Percentiles rank a stretch among this genome's conserved stretches.
Evolutionary conservation across 2,888 invertebrate genomes (phyloP).

Genomic region (Hydriomena furcata): DNA sequence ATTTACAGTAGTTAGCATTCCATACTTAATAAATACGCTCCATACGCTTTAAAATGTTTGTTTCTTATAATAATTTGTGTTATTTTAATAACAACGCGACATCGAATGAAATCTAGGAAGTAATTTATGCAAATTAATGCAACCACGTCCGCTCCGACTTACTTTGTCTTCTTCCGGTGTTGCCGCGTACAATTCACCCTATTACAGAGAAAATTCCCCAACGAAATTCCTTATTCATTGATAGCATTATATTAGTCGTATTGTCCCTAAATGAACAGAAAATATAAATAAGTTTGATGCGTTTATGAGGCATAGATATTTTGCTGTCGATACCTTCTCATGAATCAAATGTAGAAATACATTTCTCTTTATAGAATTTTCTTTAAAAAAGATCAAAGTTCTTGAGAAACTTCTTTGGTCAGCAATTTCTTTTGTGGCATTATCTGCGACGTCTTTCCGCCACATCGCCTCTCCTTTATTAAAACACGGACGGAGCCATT

Average conservation of each 20-base stretch:
- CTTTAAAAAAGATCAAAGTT: slow-evolving; percentile 20
- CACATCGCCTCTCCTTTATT: slow-evolving; percentile 25
- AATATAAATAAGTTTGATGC: slow-evolving; percentile 63
- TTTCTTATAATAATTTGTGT: no score
- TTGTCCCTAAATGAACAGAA: slow-evolving; percentile 69
- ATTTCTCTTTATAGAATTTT: no score
- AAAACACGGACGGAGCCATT: slow-evolving; percentile 11
- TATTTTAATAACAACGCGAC: not conserved
- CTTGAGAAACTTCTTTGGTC: slow-evolving; percentile 23
- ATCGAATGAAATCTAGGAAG: slow-evolving; percentile 11
- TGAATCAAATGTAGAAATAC: no score
- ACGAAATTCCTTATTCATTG: slow-evolving; percentile 75
- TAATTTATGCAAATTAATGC: slow-evolving; percentile 57
- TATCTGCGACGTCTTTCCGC: slow-evolving; percentile 28
- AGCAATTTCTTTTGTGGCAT: slow-evolving; percentile 34
- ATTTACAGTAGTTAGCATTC: no score
- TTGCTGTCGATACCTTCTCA: slow-evolving; percentile 7
- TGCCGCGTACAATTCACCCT: slow-evolving; percentile 50
- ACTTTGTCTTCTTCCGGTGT: slow-evolving; percentile 54
- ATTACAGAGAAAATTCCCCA: slow-evolving; percentile 53
- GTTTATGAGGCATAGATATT: slow-evolving; percentile 53
- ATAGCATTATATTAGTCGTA: slow-evolving; percentile 75
- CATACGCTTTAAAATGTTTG: no score
- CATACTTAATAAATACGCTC: no score
- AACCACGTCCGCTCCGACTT: slow-evolving; percentile 56